A percentile compares a stretch with the other conserved stretches of the same genome.
Conservation (phyloP, 2,113 vertebrate genomes). For the Pagrus major region DNA sequence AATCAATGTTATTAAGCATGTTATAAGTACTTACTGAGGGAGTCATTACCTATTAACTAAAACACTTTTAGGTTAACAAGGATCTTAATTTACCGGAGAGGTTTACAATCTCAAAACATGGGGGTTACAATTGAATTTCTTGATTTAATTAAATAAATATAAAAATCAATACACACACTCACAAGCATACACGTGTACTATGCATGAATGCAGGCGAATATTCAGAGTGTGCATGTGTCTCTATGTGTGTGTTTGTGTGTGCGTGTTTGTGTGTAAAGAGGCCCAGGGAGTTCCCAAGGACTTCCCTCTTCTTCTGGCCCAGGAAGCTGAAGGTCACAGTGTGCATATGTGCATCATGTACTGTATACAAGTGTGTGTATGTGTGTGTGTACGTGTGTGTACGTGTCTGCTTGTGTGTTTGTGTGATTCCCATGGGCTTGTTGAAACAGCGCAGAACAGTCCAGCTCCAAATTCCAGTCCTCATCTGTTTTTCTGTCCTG, state of each 20-base stretch:
- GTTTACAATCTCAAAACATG: neutral
- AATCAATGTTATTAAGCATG: too few species aligned
- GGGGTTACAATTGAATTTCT: neutral
- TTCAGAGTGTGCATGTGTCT: neutral
- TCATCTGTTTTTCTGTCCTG: neutral
- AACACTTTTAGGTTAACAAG: too few species aligned
- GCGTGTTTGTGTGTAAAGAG: neutral
- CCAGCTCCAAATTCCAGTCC: slow-evolving; percentile 27
- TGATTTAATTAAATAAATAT: neutral
- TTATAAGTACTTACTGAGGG: too few species aligned
- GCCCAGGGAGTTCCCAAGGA: slow-evolving; percentile 49
- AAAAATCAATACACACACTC: neutral
- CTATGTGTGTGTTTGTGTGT: neutral
- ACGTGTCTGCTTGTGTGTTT: neutral
- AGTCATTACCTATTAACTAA: too few species aligned
- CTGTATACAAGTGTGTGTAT: too few species aligned
- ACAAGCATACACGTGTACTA: neutral
- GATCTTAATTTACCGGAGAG: too few species aligned
- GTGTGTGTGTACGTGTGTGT: neutral
- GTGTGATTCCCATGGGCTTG: slow-evolving; percentile 14
- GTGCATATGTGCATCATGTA: neutral
- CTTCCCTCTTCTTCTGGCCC: slow-evolving; percentile 46
- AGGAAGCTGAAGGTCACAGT: slow-evolving; percentile 19
- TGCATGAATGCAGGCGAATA: neutral
- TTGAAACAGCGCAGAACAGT: neutral